Percentiles rank a stretch among this genome's conserved stretches.
Evolutionary conservation across 2,797 vertebrate genomes (phyloP).

Genomic region (Furcifer pardalis): DNA sequence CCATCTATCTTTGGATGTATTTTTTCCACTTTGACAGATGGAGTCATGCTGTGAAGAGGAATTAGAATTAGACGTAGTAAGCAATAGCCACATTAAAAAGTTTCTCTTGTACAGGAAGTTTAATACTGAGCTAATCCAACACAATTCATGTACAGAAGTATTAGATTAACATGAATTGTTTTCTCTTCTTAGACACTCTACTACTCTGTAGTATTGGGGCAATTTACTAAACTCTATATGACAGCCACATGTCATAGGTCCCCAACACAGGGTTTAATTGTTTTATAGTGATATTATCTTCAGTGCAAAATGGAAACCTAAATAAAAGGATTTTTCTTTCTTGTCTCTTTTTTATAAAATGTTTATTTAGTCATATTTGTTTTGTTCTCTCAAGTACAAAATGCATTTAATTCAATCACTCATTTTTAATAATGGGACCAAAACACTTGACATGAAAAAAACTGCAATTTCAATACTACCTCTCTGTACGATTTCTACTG

Average conservation of each 20-base stretch:
- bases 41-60: slow-evolving; percentile 84
- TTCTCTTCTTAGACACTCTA: background rate
- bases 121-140: background rate
- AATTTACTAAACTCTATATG: background rate
- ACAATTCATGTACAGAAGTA: background rate
- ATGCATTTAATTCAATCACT: background rate
- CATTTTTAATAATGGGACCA: background rate
- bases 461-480: background rate
- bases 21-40: slow-evolving; percentile 96
- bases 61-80: slow-evolving; percentile 56
- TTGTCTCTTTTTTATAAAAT: background rate
- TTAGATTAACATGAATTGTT: too few species aligned
- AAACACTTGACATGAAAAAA: background rate
- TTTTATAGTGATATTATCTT: background rate
- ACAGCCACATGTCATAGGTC: background rate
- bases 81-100: background rate
- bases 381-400: background rate
- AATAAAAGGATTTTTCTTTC: background rate
- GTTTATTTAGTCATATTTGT: background rate
- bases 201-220: background rate
- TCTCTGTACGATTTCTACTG: background rate
- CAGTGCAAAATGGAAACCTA: slow-evolving; percentile 12
- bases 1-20: slow-evolving; percentile 91
- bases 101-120: background rate
- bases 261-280: background rate